These are phyloP conservation scores for Margarornis squamiger DNA, from an alignment of 2,797 vertebrate genomes.

Conservation along the genomic window DNA sequence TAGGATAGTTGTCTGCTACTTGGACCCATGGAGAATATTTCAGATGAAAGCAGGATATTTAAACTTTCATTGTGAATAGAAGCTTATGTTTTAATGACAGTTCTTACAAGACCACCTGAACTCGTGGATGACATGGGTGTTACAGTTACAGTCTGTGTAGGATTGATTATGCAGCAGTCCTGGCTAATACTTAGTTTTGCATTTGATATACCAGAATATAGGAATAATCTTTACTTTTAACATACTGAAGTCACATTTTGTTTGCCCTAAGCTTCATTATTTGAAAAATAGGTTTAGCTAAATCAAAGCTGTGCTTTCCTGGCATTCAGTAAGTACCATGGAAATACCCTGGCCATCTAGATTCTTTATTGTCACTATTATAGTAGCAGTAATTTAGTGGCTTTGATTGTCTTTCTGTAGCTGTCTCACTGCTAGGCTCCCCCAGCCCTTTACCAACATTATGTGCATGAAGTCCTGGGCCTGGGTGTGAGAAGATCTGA, in stretches of 20 bases:
- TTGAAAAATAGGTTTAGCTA: neutral
- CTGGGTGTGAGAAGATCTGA: neutral
- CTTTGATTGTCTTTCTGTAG: neutral
- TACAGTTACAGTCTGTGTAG: neutral
- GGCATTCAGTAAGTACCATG: neutral
- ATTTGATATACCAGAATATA: neutral
- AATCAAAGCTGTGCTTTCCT: slow-evolving; percentile 22
- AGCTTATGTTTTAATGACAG: neutral
- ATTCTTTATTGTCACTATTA: neutral
- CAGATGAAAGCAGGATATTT: neutral
- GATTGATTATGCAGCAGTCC: neutral
- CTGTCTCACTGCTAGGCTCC: neutral
- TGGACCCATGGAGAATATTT: neutral
- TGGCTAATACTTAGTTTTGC: neutral
- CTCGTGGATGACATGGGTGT: neutral
- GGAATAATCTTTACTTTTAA: neutral
- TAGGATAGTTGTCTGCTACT: neutral
- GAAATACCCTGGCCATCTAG: neutral
- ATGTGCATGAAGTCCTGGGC: neutral
- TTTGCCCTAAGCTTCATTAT: slow-evolving; percentile 18
- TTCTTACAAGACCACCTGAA: neutral
- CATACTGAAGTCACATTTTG: neutral
- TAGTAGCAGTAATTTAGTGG: neutral
- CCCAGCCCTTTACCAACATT: neutral
- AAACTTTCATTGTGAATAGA: neutral